phyloP scores from a whole-genome alignment of 1,140 invertebrate genomes.

The Portunus trituberculatus region DNA sequence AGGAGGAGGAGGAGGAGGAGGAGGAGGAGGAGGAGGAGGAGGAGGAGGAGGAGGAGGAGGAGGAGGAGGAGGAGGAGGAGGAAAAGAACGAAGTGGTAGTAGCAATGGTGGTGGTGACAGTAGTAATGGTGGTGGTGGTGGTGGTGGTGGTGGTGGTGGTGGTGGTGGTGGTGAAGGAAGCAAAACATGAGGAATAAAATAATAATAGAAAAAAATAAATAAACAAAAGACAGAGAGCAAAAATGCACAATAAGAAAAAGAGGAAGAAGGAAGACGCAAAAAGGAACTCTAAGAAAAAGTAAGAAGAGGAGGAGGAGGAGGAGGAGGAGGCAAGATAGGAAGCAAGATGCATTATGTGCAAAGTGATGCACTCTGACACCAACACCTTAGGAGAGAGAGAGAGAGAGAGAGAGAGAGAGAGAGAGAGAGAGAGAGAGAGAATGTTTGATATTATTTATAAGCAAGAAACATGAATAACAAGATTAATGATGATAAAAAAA shows the following conservation, averaged over 20 bases:
- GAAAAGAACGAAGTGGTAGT: not conserved
- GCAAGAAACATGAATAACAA: too few relatives aligned
- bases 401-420: not conserved
- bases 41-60: not conserved
- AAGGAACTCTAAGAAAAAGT: not conserved
- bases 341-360: not conserved
- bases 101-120: too few relatives aligned
- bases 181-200: not conserved
- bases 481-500: too few relatives aligned
- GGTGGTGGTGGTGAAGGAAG: too few relatives aligned
- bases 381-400: not conserved
- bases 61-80: slow-evolving; percentile 14
- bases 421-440: slow-evolving; percentile 18
- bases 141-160: too few relatives aligned
- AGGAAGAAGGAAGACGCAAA: not conserved
- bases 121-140: too few relatives aligned
- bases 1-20: not conserved
- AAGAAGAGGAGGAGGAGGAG: not conserved
- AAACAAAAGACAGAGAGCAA: not conserved
- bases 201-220: not conserved
- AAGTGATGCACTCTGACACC: not conserved
- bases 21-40: slow-evolving; percentile 16
- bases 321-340: not conserved
- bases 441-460: too few relatives aligned
- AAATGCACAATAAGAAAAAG: not conserved